phyloP scores from a whole-genome alignment of 1,140 invertebrate genomes.

The Ericerus pela region DNA sequence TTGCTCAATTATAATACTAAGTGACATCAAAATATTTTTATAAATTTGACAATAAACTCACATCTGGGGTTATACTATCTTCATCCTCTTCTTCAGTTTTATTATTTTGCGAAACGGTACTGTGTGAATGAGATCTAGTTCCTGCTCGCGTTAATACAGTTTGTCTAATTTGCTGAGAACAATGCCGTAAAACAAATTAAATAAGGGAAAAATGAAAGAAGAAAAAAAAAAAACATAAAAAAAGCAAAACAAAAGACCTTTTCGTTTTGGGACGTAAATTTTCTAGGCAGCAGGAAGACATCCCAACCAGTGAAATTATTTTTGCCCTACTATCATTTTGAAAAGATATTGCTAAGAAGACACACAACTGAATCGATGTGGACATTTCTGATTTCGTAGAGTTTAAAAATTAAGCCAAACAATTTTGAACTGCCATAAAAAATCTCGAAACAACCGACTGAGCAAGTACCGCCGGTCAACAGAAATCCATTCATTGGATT shows the following conservation, averaged over 20 bases:
- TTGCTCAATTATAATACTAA: neutral
- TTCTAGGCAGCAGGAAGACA: no score
- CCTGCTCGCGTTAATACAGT: slow-evolving; percentile 67
- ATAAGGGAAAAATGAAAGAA: neutral
- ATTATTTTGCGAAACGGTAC: slow-evolving; percentile 9
- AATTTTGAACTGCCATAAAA: no score
- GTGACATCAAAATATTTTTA: neutral
- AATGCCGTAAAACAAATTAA: slow-evolving; percentile 9
- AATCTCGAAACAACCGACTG: no score
- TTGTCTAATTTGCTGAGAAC: slow-evolving; percentile 67
- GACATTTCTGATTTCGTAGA: no score
- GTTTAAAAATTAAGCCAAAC: no score
- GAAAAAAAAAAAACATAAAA: neutral
- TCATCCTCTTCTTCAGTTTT: slow-evolving; percentile 13
- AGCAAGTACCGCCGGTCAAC: no score
- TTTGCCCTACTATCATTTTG: no score
- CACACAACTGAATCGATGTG: no score
- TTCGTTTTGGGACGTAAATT: neutral
- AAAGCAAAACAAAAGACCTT: neutral
- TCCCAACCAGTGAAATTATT: no score
- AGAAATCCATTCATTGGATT: no score
- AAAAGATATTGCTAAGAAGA: no score
- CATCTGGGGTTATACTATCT: neutral
- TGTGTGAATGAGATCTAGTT: slow-evolving; percentile 43
- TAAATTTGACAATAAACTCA: neutral